Base-by-base conservation (phyloP, 2,888 invertebrate genomes). In the Lepetodrilus schrolli region DNA sequence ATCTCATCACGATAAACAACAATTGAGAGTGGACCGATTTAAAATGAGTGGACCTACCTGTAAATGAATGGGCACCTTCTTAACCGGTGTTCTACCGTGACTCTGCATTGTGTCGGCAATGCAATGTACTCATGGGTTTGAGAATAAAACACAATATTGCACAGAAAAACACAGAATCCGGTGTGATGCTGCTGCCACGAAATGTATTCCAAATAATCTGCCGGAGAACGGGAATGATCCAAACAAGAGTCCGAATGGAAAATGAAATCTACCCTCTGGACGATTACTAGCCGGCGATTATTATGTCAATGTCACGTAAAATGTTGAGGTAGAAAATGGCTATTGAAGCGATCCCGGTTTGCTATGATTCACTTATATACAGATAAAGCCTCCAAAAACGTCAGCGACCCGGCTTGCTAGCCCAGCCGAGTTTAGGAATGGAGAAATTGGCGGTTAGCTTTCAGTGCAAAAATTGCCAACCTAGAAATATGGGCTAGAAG, bases 61-160 rank as follows among this genome's bases (percentile, higher is more conserved):
- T 74, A 88, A 80, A 92, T 97, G 97, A 90, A 97, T 96, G 75
- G 97, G 97, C 77, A 97, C 96, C 92, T 97, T 97, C 92, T 97
- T 97, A 83, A 96, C 96, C 48, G 87, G 86, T 20, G 86, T 86
- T 66, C 84, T 76, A 71, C 80, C 79, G 58, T 58, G 58, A 30
- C 58, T 58, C 17, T 43, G 43, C 58, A 58, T 58, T 26, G 26
- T 58, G 58, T 26, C 34, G 34, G 26, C 58, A 58, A 58, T 30
- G 8, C 58, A 58, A 23, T 30, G 34, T 58, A 26, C 34, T 58
- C 58, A 58, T 58, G 34, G 10, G 58, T 13, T 48, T 48, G 5
- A 48, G 5, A 34, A 34, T 3, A 34, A 10, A 23, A 58, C 17
- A 23, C 30, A 30, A 17, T 34, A 58, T 58, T 58, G 58, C 58